phyloP scores from a whole-genome alignment of 2,797 vertebrate species.

The Coluber constrictor region DNA sequence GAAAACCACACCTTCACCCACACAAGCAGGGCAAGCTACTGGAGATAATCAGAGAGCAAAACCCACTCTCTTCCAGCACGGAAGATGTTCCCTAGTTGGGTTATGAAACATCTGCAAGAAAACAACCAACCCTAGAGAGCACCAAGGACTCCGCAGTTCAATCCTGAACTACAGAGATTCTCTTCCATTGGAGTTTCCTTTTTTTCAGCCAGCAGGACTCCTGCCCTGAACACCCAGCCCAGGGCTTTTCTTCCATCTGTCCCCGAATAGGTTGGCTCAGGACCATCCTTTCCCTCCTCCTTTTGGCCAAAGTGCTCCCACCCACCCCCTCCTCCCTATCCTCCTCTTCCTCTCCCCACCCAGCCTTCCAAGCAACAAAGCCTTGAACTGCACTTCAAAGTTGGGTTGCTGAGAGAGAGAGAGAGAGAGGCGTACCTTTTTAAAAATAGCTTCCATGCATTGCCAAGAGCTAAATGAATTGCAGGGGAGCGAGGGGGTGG shows the following conservation, averaged over 20 bases:
- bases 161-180: background rate
- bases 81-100: background rate
- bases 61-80: background rate
- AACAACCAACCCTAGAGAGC: background rate
- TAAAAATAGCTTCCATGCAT: conserved; percentile 49
- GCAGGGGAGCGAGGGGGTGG: conserved; percentile 24
- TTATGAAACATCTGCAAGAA: background rate
- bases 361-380: conserved; percentile 43
- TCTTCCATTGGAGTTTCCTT: background rate
- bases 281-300: conserved; percentile 2
- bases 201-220: background rate
- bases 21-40: background rate
- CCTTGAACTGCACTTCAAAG: conserved; percentile 60
- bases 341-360: conserved; percentile 24
- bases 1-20: background rate
- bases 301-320: conserved; percentile 33
- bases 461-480: conserved; percentile 59
- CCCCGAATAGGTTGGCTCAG: conserved; percentile 2
- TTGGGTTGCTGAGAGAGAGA: conserved; percentile 44
- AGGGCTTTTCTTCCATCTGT: background rate
- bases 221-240: background rate
- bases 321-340: background rate
- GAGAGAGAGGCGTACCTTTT: conserved; percentile 48
- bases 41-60: background rate
- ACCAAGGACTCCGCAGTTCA: background rate